phyloP scores from a whole-genome alignment of 2,888 invertebrate genomes.

The Epinotia brunnichana region DNA sequence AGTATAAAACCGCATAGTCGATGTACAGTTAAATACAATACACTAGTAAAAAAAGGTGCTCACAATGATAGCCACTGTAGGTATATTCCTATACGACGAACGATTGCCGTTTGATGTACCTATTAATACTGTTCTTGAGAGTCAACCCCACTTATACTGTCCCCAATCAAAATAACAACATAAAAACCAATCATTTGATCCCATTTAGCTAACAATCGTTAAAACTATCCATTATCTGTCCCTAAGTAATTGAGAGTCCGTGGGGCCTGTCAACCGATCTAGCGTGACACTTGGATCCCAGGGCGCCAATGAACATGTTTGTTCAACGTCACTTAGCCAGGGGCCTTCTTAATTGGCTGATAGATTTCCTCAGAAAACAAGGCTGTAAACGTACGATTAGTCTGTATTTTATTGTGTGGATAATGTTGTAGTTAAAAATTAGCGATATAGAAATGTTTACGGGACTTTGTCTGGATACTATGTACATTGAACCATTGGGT shows the following conservation, averaged over 20 bases:
- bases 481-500: background rate
- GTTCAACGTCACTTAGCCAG: background rate
- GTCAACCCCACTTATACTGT: slow-evolving; percentile 1
- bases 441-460: background rate
- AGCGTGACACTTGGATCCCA: slow-evolving; percentile 32
- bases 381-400: slow-evolving; percentile 29
- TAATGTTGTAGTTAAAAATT: slow-evolving; percentile 21
- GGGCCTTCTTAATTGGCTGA: slow-evolving; percentile 31
- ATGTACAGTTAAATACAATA: background rate
- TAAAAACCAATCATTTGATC: slow-evolving; percentile 45
- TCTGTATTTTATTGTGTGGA: slow-evolving; percentile 40
- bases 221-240: slow-evolving; percentile 43
- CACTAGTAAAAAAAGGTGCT: background rate
- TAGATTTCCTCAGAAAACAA: slow-evolving; percentile 28
- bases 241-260: slow-evolving; percentile 40
- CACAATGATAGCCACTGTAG: background rate
- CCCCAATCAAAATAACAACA: slow-evolving; percentile 40
- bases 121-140: background rate
- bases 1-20: background rate
- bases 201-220: slow-evolving; percentile 42
- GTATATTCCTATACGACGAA: background rate
- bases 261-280: slow-evolving; percentile 38
- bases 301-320: slow-evolving; percentile 20
- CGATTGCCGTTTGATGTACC: background rate
- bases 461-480: background rate